Evolutionary conservation across 2,113 vertebrate species (phyloP), one percentile per base, ranked within the genome.

Genomic region (Rostratula benghalensis): DNA sequence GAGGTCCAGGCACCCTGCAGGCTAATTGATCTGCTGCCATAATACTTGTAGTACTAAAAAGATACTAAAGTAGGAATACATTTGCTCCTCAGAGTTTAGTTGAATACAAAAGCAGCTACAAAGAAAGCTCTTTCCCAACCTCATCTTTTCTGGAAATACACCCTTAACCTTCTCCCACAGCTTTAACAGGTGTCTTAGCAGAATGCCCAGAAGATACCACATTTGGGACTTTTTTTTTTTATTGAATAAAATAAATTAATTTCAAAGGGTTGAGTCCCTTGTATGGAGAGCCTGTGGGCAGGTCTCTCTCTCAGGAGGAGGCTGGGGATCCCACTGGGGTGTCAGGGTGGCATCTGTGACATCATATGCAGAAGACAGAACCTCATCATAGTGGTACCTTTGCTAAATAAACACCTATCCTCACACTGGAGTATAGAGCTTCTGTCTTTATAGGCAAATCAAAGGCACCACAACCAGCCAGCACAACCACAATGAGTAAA

Each of bases 241-340:
- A 48, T 35, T 23, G n/a, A 76, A 9, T 24, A 79, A 69, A 5
- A 57, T 28, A 67, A 80, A 82, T 91, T 73, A 0, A 0, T 77
- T 90, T n/a, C 50, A 73, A 89, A 85, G 33, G 33, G 6, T 45
- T 57, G 27, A 48, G 64, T 59, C 9, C 3, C 37, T 59, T 70
- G 21, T 30, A 68, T 1, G 3, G 59, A 39, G n/a, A 54, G 13
- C 20, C 41, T 78, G 20, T 0, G 0, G 21, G 11, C 31, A 90
- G 28, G 11, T 45, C 9, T 64, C 24, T 78, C 22, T 78, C 80
- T 89, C 28, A 64, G 28, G 22, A 82, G 57, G 53, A 84, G 53
- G 30, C 28, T 27, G 23, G 20, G 46, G 21, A 92, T 83, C 22
- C 50, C 8, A 0, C 8, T 79, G 54, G 31, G 53, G 17, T 48